Base-by-base conservation (phyloP, 2,797 vertebrate species). In the Melanogrammus aeglefinus region DNA sequence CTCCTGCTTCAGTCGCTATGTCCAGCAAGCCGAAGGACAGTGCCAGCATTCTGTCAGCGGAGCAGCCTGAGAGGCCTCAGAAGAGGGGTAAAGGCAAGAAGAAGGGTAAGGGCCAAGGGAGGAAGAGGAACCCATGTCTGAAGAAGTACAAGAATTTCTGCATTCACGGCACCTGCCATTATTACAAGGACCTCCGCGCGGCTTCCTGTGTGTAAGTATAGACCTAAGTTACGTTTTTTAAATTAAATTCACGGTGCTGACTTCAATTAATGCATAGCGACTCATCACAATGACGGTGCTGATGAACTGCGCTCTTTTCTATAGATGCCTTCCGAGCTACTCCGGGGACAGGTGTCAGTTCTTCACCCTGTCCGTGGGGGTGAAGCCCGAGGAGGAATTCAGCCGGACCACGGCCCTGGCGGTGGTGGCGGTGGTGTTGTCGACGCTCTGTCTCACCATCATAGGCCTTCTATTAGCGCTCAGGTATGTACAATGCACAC, bases 101-200 rank as follows among this genome's bases (percentile, higher is more conserved):
- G 83, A 96, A 91, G 77, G 96, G 97, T 82, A 96, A 91, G 77
- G 96, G 97, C 1, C 92, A 94, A 87, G 97, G 97, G n/a, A 96
- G 88, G 90, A 99, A 99, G 92, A 97, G 96, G 90, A 95, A 99
- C 80, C 97, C 97, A 0, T 99, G 98, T 84, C 92, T 96, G 90
- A 93, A 84, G 89, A 98, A 96, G 85, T 99, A 95, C 84, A 99
- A 97, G 86, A 95, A 98, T 88, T 97, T 94, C 91, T 99, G 97
- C 88, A 96, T 98, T 87, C 97, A 99, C 0, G 98, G 98, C 75
- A 96, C 95, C 77, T 99, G 98, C 91, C 95, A 93, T 82, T 97
- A 97, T 77, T 86, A 96, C 83, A 95, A 88, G 88, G 90, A 94
- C 78, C 77, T 98, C 80, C 94, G 87, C 6, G 82, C 84, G 57